Percentiles rank a stretch among this genome's conserved stretches.
Conservation (phyloP, 2,113 vertebrate genomes). For the Drymodes brunneopygia region DNA sequence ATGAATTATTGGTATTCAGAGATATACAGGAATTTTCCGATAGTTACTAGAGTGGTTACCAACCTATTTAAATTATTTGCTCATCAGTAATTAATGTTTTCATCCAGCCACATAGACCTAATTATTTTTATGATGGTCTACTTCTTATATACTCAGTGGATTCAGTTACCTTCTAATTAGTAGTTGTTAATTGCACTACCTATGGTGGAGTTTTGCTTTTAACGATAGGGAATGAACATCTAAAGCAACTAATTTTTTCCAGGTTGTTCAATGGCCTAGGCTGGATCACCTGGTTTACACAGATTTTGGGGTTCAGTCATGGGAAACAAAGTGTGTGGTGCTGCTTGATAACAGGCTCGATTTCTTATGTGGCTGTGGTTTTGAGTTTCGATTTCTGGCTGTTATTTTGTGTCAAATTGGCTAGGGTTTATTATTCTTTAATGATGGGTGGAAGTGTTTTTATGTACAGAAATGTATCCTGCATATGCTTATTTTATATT, state of each 20-base stretch:
- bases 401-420: neutral
- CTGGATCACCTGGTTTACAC: neutral
- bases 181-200: neutral
- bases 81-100: neutral
- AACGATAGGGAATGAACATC: neutral
- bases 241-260: neutral
- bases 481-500: neutral
- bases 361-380: neutral
- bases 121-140: neutral
- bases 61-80: neutral
- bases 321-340: neutral
- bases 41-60: neutral
- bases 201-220: neutral
- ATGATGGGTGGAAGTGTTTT: neutral
- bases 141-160: neutral
- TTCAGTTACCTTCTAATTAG: neutral
- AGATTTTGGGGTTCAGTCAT: neutral
- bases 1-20: neutral
- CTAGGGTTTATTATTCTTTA: neutral
- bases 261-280: neutral
- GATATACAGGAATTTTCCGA: neutral
- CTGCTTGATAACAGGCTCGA: accelerated
- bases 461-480: neutral
- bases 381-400: neutral
- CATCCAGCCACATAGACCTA: neutral